A percentile compares a stretch with the other conserved stretches of the same genome.
These are phyloP conservation scores for Stenichneumon culpator DNA, from an alignment of 2,888 invertebrate species.

Conservation along the genomic window DNA sequence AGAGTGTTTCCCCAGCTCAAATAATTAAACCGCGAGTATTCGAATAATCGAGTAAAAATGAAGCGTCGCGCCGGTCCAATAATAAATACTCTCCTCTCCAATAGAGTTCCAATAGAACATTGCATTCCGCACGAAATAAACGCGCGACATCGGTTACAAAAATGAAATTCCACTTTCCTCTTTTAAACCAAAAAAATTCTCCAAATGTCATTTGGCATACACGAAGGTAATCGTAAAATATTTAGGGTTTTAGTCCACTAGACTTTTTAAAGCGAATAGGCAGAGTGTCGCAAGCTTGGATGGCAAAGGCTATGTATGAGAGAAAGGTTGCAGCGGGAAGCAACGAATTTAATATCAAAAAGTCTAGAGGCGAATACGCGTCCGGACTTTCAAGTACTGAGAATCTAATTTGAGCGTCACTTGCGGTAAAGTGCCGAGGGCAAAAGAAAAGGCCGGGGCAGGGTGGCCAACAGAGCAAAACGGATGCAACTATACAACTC, in stretches of 20 bases:
- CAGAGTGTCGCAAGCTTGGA: not conserved
- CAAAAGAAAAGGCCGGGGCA: constrained; percentile 14
- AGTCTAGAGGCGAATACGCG: constrained; percentile 17
- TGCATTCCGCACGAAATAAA: not conserved
- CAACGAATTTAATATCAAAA: constrained; percentile 38
- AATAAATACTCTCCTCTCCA: constrained; percentile 16
- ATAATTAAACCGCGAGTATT: constrained; percentile 35
- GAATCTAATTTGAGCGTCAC: constrained; percentile 63
- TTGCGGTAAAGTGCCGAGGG: constrained; percentile 56
- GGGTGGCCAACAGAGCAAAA: constrained; percentile 3
- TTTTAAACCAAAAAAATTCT: not conserved
- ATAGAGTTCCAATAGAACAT: not conserved
- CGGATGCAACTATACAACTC: constrained; percentile 32
- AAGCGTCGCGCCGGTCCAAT: constrained; percentile 8
- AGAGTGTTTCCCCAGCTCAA: not conserved
- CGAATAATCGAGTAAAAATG: constrained; percentile 29
- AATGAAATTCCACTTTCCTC: not conserved
- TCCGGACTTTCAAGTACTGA: constrained; percentile 47
- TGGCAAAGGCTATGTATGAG: not conserved
- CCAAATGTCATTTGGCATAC: not conserved
- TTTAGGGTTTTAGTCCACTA: too few relatives aligned
- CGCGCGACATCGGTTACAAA: not conserved
- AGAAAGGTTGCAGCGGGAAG: not conserved
- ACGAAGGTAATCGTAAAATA: not conserved
- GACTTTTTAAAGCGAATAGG: not conserved